Base-by-base conservation (phyloP, 2,797 vertebrate species). In the Agapornis canus region DNA sequence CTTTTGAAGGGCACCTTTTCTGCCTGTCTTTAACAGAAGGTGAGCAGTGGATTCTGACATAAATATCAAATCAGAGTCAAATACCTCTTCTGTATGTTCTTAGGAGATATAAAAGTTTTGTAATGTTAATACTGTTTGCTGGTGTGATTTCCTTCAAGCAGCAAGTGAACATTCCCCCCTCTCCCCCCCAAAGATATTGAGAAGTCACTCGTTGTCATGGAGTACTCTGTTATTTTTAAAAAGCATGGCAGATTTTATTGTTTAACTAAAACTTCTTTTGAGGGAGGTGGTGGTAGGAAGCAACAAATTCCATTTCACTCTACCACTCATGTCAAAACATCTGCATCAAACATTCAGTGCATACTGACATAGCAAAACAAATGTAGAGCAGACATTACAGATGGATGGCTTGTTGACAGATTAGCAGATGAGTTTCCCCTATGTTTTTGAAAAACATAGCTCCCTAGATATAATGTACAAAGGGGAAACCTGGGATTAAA, bases 401-500 rank as follows among this genome's bases (percentile, higher is more conserved):
- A 93, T 73, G 91, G 91, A 78, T 85, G 90, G 61, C 86, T 93
- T 88, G 89, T 93, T 95, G 95, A 96, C 73, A 85, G 96, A 95
- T 90, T 95, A 95, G 92, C 93, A 96, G 95, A 92, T 90, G 89
- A 96, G 27, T 65, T 86, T 96, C 64, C 89, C 68, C 45, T 89
- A 64, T 91, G 90, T 78, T 96, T 93, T 95, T 86, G 59, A 92
- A 96, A 94, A 94, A 86, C 83, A 91, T 29, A 86, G 57, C 64
- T 95, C 71, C 77, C 79, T 87, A 84, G 76, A 71, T 92, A 75
- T 76, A 75, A 60, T n/a, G 77, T 63, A 87, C 63, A 83, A 84
- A 87, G 73, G 56, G 31, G n/a, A 93, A 91, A 94, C 48, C 71
- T 63, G 69, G 80, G 48, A 84, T 88, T 92, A 92, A 92, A 94